Conservation (phyloP, 2,113 vertebrate genomes). For the Psilopogon haemacephalus region DNA sequence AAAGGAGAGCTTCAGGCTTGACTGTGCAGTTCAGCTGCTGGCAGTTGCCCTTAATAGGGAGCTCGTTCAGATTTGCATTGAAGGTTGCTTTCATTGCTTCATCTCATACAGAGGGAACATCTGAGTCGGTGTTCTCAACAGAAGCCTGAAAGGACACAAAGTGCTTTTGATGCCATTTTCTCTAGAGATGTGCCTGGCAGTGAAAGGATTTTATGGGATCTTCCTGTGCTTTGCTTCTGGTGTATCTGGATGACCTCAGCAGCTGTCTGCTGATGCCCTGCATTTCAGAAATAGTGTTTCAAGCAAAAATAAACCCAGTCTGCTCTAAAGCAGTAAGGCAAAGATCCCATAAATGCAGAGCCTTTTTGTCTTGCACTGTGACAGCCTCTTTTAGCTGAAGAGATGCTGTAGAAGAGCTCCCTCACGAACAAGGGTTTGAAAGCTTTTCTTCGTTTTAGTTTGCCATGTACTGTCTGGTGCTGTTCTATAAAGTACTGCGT, state of each 20-base stretch:
- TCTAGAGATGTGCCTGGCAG: neutral
- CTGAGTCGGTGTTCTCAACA: neutral
- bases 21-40: neutral
- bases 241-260: neutral
- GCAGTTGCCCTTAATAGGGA: neutral
- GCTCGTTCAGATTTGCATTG: neutral
- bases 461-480: slow-evolving; percentile 97
- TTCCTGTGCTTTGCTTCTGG: neutral
- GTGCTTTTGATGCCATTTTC: neutral
- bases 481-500: slow-evolving; percentile 93
- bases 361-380: neutral
- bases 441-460: slow-evolving; percentile 78
- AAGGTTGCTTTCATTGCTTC: neutral
- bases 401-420: neutral
- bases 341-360: neutral
- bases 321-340: neutral
- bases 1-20: neutral
- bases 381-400: neutral
- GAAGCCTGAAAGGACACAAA: neutral
- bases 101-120: neutral
- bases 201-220: neutral
- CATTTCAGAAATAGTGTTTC: neutral
- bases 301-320: neutral
- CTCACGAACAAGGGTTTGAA: neutral
- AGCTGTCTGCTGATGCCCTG: neutral